These are phyloP conservation scores for Drosophila murphyi DNA, from an alignment of 1,140 invertebrate species.

Conservation along the genomic window DNA sequence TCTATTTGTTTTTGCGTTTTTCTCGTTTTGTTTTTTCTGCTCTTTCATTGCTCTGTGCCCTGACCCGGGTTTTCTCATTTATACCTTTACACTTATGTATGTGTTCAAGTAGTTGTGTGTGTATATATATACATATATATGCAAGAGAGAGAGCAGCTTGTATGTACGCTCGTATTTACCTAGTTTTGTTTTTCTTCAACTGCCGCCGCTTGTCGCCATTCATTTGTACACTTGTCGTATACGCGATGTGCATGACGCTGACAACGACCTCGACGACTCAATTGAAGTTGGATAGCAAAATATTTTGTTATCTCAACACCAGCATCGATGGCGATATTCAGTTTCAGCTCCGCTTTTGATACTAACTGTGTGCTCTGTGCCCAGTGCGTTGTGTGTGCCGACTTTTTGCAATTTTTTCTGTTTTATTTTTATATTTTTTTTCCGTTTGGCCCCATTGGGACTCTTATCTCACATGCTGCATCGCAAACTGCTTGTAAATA, in stretches of 20 bases:
- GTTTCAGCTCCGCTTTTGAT: constrained; percentile 36
- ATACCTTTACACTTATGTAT: constrained; percentile 17
- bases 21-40: constrained; percentile 26
- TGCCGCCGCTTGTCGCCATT: constrained; percentile 10
- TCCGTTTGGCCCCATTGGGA: constrained; percentile 48
- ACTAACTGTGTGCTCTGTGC: constrained; percentile 38
- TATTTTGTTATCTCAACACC: constrained; percentile 70
- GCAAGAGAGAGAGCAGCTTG: constrained; percentile 14
- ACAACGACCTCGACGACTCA: constrained; percentile 53
- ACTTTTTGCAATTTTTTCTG: constrained; percentile 49
- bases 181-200: constrained; percentile 50
- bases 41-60: constrained; percentile 55
- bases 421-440: constrained; percentile 21
- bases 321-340: constrained; percentile 71
- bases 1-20: constrained; percentile 50
- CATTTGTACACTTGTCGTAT: constrained; percentile 61
- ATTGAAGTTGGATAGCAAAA: constrained; percentile 63
- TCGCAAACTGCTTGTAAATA: constrained; percentile 74
- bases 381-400: constrained; percentile 15
- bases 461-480: constrained; percentile 65
- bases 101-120: constrained; percentile 15
- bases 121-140: constrained; percentile 3
- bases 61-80: constrained; percentile 27
- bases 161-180: constrained; percentile 51
- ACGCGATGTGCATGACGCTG: constrained; percentile 45